Evolutionary conservation across 1,140 invertebrate genomes (phyloP).

Genomic region (Papilio polyxenes): DNA sequence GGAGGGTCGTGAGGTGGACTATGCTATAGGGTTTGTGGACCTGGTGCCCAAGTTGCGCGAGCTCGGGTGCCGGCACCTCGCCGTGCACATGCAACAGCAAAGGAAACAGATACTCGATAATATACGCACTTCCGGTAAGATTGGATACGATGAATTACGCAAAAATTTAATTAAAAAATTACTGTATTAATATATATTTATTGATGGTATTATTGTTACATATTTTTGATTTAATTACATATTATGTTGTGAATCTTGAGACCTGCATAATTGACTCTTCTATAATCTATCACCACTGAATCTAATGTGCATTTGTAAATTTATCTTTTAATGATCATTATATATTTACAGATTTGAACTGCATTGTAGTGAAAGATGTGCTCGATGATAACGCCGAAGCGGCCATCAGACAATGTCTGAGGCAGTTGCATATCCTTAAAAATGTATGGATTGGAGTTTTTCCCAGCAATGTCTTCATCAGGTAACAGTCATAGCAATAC

Average conservation of each 20-base stretch:
- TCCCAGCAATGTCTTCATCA: conserved; percentile 84
- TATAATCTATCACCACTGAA: too few relatives aligned
- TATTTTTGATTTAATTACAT: too few relatives aligned
- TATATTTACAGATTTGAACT: conserved; percentile 82
- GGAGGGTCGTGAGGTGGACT: conserved; percentile 64
- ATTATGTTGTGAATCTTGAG: too few relatives aligned
- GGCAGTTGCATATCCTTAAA: conserved; percentile 91
- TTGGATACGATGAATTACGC: background rate
- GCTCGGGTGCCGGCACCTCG: conserved; percentile 85
- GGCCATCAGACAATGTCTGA: conserved; percentile 89
- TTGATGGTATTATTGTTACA: too few relatives aligned
- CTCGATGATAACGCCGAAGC: conserved; percentile 85
- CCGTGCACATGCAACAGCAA: conserved; percentile 87
- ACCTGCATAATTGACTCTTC: too few relatives aligned
- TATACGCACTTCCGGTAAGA: conserved; percentile 85
- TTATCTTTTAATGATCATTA: background rate
- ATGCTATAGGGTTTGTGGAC: conserved; percentile 72
- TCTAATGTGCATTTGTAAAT: background rate
- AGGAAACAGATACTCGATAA: conserved; percentile 87
- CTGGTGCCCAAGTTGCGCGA: conserved; percentile 83
- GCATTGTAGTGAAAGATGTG: conserved; percentile 79
- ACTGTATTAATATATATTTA: too few relatives aligned
- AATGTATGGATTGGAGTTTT: conserved; percentile 92
- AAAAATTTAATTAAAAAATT: too few relatives aligned
- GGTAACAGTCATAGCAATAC: conserved; percentile 49